phyloP scores from a whole-genome alignment of 2,113 vertebrate genomes.

The Aythya baeri region DNA sequence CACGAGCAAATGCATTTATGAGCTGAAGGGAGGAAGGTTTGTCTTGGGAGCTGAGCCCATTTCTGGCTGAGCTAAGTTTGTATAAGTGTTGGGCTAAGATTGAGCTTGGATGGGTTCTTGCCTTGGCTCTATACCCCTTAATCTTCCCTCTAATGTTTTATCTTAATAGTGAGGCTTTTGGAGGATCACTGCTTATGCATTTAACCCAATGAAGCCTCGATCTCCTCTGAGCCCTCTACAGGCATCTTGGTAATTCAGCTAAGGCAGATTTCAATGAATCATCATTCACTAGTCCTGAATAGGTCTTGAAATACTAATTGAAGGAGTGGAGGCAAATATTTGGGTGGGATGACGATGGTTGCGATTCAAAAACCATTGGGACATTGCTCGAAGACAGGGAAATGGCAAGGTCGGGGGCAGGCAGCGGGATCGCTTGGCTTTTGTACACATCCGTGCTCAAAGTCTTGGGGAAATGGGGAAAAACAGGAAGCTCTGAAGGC shows the following conservation, averaged over 20 bases:
- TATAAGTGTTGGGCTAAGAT: background rate
- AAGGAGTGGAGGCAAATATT: background rate
- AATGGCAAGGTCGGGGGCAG: background rate
- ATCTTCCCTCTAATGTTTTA: background rate
- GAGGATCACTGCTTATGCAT: background rate
- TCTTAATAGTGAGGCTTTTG: rapidly evolving
- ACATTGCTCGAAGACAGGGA: background rate
- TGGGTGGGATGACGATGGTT: background rate
- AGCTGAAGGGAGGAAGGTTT: background rate
- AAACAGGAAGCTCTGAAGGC: background rate
- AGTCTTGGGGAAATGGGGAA: rapidly evolving
- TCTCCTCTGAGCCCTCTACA: no score
- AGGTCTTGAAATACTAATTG: background rate
- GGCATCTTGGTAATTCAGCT: background rate
- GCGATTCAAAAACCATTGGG: rapidly evolving
- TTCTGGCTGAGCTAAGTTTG: background rate
- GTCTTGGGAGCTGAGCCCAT: background rate
- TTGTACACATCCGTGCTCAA: rapidly evolving
- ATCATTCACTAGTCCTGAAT: background rate
- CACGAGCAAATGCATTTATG: background rate
- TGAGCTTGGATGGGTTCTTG: background rate
- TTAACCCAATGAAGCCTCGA: background rate
- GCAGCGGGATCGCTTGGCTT: background rate
- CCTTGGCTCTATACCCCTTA: background rate
- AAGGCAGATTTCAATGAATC: background rate